Evolutionary conservation across 2,888 invertebrate species (phyloP).

Genomic region (Deilephila porcellus): DNA sequence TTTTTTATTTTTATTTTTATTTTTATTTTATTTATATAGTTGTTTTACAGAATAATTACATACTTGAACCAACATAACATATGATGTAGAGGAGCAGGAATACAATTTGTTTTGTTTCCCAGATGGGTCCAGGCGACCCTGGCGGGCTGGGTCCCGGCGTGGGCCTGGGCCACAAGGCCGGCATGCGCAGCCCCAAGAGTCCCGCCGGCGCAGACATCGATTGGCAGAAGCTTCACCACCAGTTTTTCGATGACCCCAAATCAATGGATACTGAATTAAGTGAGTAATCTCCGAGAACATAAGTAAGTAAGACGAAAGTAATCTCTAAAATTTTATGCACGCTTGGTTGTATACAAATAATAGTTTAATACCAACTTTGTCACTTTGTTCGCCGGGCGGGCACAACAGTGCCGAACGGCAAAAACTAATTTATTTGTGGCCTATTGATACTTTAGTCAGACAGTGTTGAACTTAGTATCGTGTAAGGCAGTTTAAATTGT

Average conservation of each 20-base stretch:
- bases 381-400: too few species aligned
- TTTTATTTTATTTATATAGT: too few species aligned
- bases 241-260: constrained; percentile 91
- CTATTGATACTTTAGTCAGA: too few species aligned
- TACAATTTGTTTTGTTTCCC: background rate
- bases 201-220: constrained; percentile 88
- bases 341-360: too few species aligned
- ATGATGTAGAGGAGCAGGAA: too few species aligned
- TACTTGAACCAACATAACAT: too few species aligned
- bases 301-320: background rate
- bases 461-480: too few species aligned
- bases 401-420: too few species aligned
- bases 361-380: background rate
- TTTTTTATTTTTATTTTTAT: too few species aligned
- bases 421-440: too few species aligned
- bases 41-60: too few species aligned
- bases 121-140: constrained; percentile 81
- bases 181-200: constrained; percentile 73
- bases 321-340: background rate
- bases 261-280: constrained; percentile 82
- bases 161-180: constrained; percentile 55
- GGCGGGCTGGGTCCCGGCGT: constrained; percentile 70
- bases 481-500: too few species aligned
- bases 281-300: constrained; percentile 45
- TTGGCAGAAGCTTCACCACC: constrained; percentile 96